Evolutionary conservation across 2,888 invertebrate species (phyloP).

Genomic region (Ctenicera cuprea): DNA sequence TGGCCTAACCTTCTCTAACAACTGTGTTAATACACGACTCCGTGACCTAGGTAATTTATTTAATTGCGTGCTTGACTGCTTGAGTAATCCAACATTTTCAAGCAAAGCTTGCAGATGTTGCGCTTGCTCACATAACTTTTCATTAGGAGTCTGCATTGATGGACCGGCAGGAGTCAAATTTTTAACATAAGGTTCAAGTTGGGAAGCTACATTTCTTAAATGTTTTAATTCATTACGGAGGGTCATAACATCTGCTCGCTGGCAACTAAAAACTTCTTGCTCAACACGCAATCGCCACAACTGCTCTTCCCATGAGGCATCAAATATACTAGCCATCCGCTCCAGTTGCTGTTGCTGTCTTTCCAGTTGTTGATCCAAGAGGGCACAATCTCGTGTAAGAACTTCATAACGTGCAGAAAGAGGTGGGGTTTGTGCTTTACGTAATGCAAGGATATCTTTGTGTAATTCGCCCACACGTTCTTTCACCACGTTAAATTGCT

Average conservation of each 20-base stretch:
- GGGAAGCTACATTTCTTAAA: conserved; percentile 78
- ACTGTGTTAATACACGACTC: conserved; percentile 74
- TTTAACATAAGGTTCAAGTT: conserved; percentile 80
- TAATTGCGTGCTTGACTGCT: conserved; percentile 66
- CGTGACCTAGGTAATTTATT: conserved; percentile 71
- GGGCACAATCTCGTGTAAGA: conserved; percentile 76
- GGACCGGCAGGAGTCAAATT: conserved; percentile 70
- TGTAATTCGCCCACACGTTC: conserved; percentile 82
- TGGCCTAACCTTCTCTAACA: conserved; percentile 76
- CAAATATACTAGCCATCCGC: conserved; percentile 76
- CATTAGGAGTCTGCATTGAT: conserved; percentile 63
- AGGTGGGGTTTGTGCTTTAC: conserved; percentile 72
- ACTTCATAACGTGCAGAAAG: conserved; percentile 73
- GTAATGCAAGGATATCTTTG: conserved; percentile 80
- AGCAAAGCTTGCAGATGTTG: conserved; percentile 75
- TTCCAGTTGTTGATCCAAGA: conserved; percentile 78
- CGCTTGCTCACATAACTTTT: conserved; percentile 69
- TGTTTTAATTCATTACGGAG: conserved; percentile 80
- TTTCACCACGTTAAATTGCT: conserved; percentile 77
- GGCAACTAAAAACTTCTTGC: conserved; percentile 76
- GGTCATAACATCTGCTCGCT: conserved; percentile 80
- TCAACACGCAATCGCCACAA: conserved; percentile 82
- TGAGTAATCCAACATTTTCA: conserved; percentile 73
- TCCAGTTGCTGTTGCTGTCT: conserved; percentile 79
- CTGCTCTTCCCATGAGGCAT: conserved; percentile 84